phyloP scores from a whole-genome alignment of 1,140 invertebrate species.

The Pollicipes pollicipes region DNA sequence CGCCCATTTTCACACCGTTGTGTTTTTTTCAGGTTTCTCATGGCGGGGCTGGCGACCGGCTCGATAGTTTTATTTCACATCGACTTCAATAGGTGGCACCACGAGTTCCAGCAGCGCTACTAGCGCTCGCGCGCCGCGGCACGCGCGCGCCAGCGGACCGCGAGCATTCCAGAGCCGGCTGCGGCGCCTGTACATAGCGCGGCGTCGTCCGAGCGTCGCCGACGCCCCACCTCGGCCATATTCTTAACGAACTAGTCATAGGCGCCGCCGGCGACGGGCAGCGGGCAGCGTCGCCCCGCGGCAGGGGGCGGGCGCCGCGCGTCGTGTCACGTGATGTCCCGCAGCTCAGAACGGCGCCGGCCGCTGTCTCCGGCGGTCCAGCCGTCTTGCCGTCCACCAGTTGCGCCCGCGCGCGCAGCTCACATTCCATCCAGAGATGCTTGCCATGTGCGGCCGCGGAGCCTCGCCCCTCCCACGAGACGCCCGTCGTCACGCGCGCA shows the following conservation, averaged over 20 bases:
- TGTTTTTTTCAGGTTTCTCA: conserved; percentile 53
- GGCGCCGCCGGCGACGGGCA: neutral
- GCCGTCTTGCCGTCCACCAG: neutral
- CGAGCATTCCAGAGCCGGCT: neutral
- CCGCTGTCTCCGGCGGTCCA: no score
- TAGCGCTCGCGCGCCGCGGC: conserved; percentile 15
- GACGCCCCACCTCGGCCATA: neutral
- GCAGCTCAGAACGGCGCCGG: no score
- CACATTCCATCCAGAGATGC: neutral
- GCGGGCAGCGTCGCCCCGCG: no score
- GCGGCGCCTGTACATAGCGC: no score
- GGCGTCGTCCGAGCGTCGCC: no score
- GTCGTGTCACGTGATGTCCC: no score
- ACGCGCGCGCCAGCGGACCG: no score
- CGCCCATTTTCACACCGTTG: no score
- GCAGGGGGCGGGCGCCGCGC: no score
- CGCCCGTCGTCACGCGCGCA: neutral
- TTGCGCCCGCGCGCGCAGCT: no score
- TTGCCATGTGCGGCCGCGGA: neutral
- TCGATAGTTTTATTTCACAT: conserved; percentile 97
- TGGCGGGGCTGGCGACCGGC: conserved; percentile 89
- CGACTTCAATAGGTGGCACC: conserved; percentile 99
- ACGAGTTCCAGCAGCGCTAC: conserved; percentile 78
- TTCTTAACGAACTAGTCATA: conserved; percentile 1
- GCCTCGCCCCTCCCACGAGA: neutral